These are phyloP conservation scores for Zosterops hypoxanthus DNA, from an alignment of 2,113 vertebrate species.

Conservation along the genomic window DNA sequence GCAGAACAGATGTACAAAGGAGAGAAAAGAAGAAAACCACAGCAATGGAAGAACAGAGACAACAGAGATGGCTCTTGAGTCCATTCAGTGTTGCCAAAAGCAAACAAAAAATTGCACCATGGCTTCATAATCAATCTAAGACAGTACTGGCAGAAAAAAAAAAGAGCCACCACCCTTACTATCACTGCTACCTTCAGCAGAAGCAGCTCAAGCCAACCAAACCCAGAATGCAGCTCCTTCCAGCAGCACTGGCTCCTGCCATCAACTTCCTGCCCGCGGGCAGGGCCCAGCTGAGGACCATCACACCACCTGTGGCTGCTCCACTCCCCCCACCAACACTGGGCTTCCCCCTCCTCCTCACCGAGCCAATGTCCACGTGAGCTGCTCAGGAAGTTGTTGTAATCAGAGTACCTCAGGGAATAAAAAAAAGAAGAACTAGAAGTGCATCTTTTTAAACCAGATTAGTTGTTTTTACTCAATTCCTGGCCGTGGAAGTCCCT, in stretches of 20 bases:
- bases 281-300: not conserved
- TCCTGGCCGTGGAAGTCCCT: not conserved
- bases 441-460: not conserved
- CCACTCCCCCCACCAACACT: not conserved
- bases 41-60: not conserved
- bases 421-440: not conserved
- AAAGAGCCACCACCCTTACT: not conserved
- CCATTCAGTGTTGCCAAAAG: not conserved
- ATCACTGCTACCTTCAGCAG: not conserved
- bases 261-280: accelerated
- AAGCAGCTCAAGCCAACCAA: not conserved
- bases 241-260: not conserved
- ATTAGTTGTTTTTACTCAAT: not conserved
- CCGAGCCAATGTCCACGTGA: accelerated
- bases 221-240: not conserved
- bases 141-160: not conserved
- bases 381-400: not conserved
- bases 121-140: not conserved
- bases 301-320: not conserved
- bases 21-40: not conserved
- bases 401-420: not conserved
- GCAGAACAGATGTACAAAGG: not conserved
- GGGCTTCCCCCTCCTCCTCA: not conserved
- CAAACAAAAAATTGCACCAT: not conserved
- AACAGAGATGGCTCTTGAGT: not conserved